These are phyloP conservation scores for Cotesia vestalis DNA, from an alignment of 1,140 invertebrate genomes.

Conservation along the genomic window DNA sequence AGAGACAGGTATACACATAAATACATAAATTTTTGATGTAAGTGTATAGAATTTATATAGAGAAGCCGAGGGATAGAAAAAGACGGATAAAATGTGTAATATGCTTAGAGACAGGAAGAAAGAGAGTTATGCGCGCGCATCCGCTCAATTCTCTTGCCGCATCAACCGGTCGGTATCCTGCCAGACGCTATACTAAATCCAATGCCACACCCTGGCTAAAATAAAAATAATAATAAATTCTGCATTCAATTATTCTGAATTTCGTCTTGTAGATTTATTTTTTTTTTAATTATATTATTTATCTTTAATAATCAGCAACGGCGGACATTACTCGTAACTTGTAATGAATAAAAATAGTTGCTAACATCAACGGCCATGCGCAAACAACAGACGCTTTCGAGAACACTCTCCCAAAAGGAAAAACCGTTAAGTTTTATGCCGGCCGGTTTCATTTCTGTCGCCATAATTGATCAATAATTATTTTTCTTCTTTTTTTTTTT, in stretches of 20 bases:
- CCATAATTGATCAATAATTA: slow-evolving; percentile 45
- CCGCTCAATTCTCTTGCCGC: slow-evolving; percentile 58
- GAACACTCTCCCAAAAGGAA: slow-evolving; percentile 38
- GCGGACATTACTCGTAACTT: no score
- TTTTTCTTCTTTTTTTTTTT: background rate
- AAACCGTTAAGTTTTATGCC: slow-evolving; percentile 51
- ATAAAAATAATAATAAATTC: slow-evolving; percentile 10
- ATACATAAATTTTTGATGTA: background rate
- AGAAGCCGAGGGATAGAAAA: background rate
- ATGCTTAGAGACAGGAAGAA: slow-evolving; percentile 26
- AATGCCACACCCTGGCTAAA: slow-evolving; percentile 55
- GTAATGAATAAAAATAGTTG: slow-evolving; percentile 11
- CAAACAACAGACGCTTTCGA: slow-evolving; percentile 32
- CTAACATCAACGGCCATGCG: slow-evolving; percentile 43
- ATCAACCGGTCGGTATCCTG: slow-evolving; percentile 49
- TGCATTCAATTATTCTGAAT: no score
- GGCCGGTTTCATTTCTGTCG: slow-evolving; percentile 48
- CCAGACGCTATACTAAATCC: slow-evolving; percentile 28
- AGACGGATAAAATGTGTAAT: background rate
- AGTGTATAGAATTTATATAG: background rate
- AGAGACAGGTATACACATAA: no score
- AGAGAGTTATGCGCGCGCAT: slow-evolving; percentile 56
- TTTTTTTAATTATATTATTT: no score
- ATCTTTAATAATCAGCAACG: no score
- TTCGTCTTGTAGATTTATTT: no score